Conservation (phyloP, 2,888 invertebrate genomes). For the Romanomermis culicivorax region DNA sequence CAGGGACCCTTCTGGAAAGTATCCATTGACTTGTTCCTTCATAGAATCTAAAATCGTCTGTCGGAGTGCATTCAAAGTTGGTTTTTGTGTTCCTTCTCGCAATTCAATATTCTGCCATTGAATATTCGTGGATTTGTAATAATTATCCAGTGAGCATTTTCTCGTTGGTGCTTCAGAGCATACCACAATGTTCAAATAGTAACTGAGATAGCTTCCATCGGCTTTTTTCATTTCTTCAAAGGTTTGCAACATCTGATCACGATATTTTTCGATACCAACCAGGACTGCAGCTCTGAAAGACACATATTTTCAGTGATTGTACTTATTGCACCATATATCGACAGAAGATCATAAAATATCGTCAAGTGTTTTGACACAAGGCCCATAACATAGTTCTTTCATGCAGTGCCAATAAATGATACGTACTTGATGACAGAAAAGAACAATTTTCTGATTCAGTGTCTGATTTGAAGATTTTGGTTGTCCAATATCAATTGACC, state of each 20-base stretch:
- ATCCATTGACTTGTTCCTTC: neutral
- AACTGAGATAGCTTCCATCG: neutral
- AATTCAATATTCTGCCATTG: neutral
- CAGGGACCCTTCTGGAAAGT: neutral
- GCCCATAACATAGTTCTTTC: too few species aligned
- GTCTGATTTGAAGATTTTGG: too few species aligned
- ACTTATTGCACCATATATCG: too few species aligned
- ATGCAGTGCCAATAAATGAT: too few species aligned
- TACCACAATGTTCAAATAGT: neutral
- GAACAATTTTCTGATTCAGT: too few species aligned
- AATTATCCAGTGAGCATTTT: neutral
- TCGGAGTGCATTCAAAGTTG: neutral
- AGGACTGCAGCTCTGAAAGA: neutral
- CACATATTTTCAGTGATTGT: too few species aligned
- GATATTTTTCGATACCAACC: neutral
- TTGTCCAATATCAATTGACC: too few species aligned
- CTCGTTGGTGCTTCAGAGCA: neutral
- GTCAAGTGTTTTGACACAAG: too few species aligned
- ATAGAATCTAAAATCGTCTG: neutral
- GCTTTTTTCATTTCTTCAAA: conserved; percentile 2
- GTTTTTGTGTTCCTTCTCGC: neutral
- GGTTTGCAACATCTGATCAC: neutral
- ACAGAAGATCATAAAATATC: too few species aligned
- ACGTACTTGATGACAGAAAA: too few species aligned
- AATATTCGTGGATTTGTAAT: neutral